Conservation (phyloP, 2,888 invertebrate genomes). For the Syritta pipiens region DNA sequence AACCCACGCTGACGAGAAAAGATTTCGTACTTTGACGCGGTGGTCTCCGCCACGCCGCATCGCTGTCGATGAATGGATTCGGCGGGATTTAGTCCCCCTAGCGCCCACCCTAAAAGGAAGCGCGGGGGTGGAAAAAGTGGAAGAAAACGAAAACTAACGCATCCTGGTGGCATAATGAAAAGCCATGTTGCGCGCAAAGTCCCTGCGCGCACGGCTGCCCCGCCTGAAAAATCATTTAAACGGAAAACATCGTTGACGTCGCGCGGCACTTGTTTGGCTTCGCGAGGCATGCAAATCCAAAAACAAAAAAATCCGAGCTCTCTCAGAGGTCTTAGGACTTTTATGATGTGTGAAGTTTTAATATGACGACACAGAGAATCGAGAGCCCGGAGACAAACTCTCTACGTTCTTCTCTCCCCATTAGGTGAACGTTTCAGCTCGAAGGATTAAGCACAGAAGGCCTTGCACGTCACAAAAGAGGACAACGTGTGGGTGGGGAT, state of each 20-base stretch:
- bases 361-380: conserved; percentile 54
- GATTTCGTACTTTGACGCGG: conserved; percentile 33
- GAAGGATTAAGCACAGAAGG: conserved; percentile 44
- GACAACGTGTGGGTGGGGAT: not conserved
- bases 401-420: conserved; percentile 6
- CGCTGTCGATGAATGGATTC: conserved; percentile 53
- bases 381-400: not conserved
- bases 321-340: no score
- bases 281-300: not conserved
- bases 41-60: conserved; percentile 39
- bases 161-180: conserved; percentile 46
- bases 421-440: conserved; percentile 55
- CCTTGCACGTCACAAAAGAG: conserved; percentile 15
- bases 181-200: conserved; percentile 35
- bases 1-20: conserved; percentile 26
- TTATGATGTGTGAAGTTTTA: conserved; percentile 66
- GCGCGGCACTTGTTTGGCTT: conserved; percentile 18
- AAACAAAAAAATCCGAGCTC: no score
- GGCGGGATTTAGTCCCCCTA: conserved; percentile 9
- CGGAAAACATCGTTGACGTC: conserved; percentile 39
- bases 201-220: conserved; percentile 8
- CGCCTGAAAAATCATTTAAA: conserved; percentile 50
- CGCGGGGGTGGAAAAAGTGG: conserved; percentile 30
- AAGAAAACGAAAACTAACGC: conserved; percentile 38
- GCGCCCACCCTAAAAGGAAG: not conserved